phyloP scores from a whole-genome alignment of 2,797 vertebrate genomes.

The Chaetophractus vellerosus region DNA sequence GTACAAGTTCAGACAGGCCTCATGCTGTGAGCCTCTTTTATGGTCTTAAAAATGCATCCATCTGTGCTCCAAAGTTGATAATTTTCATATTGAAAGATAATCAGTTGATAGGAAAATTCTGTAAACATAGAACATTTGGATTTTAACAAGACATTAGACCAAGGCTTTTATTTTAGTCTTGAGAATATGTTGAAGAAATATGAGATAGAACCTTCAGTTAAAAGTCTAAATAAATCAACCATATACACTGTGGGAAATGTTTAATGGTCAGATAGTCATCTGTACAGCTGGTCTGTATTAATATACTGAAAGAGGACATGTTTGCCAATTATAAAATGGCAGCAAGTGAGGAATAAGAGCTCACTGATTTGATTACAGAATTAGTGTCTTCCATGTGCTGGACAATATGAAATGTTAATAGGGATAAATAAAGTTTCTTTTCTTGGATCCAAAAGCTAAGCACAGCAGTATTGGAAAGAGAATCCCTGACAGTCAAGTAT shows the following conservation, averaged over 20 bases:
- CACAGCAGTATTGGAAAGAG: neutral
- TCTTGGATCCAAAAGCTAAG: constrained; percentile 20
- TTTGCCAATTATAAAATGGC: neutral
- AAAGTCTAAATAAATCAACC: constrained; percentile 47
- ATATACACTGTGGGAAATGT: neutral
- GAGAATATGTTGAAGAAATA: neutral
- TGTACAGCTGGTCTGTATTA: neutral
- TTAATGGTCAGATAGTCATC: neutral
- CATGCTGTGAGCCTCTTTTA: neutral
- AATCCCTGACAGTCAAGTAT: neutral
- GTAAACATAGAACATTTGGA: neutral
- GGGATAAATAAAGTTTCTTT: neutral
- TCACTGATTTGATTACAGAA: neutral
- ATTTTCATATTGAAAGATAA: constrained; percentile 15
- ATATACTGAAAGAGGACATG: neutral
- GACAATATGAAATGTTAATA: neutral
- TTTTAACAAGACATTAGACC: constrained; percentile 9
- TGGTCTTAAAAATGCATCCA: neutral
- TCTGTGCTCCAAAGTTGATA: neutral
- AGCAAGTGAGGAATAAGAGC: neutral
- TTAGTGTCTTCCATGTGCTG: neutral
- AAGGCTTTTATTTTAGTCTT: neutral
- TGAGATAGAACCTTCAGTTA: neutral
- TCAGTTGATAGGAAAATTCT: constrained; percentile 13
- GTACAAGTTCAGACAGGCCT: neutral